A percentile compares a stretch with the other conserved stretches of the same genome.
Conservation (phyloP, 2,888 invertebrate species). For the Parnassius glacialis region DNA sequence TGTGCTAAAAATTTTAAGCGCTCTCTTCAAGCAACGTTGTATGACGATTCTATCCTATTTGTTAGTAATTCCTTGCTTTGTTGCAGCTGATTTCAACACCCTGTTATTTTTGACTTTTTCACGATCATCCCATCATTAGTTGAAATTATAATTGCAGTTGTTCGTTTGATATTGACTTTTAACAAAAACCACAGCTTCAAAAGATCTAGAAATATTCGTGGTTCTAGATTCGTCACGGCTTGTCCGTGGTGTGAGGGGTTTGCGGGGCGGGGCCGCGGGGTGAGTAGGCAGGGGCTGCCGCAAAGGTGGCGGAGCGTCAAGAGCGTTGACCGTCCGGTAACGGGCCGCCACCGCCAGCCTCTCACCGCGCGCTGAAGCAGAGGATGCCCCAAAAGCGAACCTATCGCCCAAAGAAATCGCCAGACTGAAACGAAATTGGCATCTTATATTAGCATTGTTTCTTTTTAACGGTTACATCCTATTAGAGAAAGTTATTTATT, state of each 20-base stretch:
- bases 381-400: not conserved
- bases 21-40: too few relatives aligned
- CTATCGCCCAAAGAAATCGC: conserved; percentile 6
- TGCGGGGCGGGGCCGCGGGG: conserved; percentile 32
- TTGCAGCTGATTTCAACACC: too few relatives aligned
- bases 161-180: too few relatives aligned
- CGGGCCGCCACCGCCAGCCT: conserved; percentile 25
- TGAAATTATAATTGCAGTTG: too few relatives aligned
- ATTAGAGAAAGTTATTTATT: too few relatives aligned
- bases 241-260: conserved; percentile 29
- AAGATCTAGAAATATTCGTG: conserved; percentile 23
- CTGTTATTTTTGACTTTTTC: too few relatives aligned
- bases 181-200: conserved; percentile 26
- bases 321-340: conserved; percentile 62
- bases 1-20: too few relatives aligned
- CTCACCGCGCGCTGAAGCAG: conserved; percentile 2
- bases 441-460: not conserved
- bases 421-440: not conserved
- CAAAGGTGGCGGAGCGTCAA: conserved; percentile 61
- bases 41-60: too few relatives aligned
- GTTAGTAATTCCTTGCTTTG: too few relatives aligned
- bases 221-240: conserved; percentile 11
- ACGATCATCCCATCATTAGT: too few relatives aligned
- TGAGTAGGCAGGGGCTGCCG: conserved; percentile 35
- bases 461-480: not conserved